phyloP scores from a whole-genome alignment of 2,797 vertebrate species.

The Lophotriccus pileatus region DNA sequence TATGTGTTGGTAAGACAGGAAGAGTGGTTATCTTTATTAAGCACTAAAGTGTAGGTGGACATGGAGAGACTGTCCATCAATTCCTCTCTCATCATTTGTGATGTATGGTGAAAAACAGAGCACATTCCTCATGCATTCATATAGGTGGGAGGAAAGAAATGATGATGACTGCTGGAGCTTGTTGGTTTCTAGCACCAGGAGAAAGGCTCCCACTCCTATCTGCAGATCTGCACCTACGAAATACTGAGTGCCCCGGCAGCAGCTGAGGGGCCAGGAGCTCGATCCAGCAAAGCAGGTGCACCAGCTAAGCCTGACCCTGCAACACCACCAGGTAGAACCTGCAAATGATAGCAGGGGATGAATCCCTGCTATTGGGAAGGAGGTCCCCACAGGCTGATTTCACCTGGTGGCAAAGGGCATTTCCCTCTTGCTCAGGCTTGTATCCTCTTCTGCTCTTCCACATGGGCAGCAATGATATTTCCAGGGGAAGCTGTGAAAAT shows the following conservation, averaged over 20 bases:
- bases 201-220: not conserved
- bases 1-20: not conserved
- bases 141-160: not conserved
- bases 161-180: not conserved
- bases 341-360: not conserved
- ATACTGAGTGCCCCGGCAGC: not conserved
- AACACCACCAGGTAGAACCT: not conserved
- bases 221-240: not conserved
- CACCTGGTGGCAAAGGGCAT: not conserved
- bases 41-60: not conserved
- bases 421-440: not conserved
- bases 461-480: not conserved
- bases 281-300: not conserved
- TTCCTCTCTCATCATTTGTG: not conserved
- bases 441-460: not conserved
- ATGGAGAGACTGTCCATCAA: not conserved
- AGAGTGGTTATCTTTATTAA: not conserved
- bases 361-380: not conserved
- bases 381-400: not conserved
- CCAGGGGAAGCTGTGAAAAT: not conserved
- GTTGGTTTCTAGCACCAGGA: not conserved
- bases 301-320: not conserved
- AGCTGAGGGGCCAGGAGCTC: not conserved
- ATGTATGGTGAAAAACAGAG: not conserved
- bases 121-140: not conserved